Percentiles rank a stretch among this genome's conserved stretches.
Conservation (phyloP, 92 coral and sea anemone species). For the Desmophyllum pertusum region DNA sequence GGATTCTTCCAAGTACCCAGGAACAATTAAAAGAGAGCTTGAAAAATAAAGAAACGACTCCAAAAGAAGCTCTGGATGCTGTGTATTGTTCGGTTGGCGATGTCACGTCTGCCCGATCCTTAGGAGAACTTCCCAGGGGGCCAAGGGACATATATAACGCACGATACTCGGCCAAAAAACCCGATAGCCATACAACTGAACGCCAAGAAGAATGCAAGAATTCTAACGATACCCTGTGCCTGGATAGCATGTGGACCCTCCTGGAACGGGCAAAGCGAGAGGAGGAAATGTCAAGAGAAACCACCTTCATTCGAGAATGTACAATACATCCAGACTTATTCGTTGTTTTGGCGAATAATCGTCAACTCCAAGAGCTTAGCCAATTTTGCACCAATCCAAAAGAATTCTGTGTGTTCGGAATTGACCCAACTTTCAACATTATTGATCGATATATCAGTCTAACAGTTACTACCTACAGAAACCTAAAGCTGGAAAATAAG, state of each 20-base stretch:
- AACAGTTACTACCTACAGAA: slow-evolving; percentile 58
- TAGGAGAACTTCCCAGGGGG: slow-evolving; percentile 39
- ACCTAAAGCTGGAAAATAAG: slow-evolving; percentile 35
- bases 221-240: not conserved
- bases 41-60: not conserved
- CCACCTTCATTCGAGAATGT: slow-evolving; percentile 48
- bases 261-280: slow-evolving; percentile 65
- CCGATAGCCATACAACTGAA: not conserved
- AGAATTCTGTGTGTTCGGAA: slow-evolving; percentile 45
- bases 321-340: slow-evolving; percentile 50
- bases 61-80: slow-evolving; percentile 24
- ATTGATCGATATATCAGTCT: slow-evolving; percentile 55
- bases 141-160: slow-evolving; percentile 25
- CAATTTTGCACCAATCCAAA: slow-evolving; percentile 57
- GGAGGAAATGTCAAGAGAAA: slow-evolving; percentile 49
- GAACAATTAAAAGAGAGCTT: slow-evolving; percentile 14
- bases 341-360: slow-evolving; percentile 52
- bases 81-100: slow-evolving; percentile 34
- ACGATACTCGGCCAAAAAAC: slow-evolving; percentile 20
- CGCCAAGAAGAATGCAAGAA: not conserved
- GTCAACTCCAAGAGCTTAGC: slow-evolving; percentile 47
- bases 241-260: slow-evolving; percentile 22
- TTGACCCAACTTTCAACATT: slow-evolving; percentile 62
- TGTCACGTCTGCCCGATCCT: not conserved
- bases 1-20: not conserved